phyloP scores from a whole-genome alignment of 92 coral and sea anemone species.

The Hydrozoanthus gracilis region DNA sequence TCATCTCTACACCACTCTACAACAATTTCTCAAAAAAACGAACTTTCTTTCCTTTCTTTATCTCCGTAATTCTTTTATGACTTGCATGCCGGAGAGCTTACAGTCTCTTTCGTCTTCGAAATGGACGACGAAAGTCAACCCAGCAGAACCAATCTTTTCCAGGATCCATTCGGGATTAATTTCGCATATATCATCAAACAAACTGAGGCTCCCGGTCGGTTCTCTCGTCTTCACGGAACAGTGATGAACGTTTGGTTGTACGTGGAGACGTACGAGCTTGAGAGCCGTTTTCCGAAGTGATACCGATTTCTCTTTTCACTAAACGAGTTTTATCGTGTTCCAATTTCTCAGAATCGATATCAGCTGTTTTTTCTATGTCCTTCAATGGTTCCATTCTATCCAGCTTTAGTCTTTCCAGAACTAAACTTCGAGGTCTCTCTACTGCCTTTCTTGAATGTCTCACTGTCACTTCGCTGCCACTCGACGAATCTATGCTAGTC shows the following conservation, averaged over 20 bases:
- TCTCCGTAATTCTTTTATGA: too few relatives aligned
- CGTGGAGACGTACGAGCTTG: constrained; percentile 21
- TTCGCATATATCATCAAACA: constrained; percentile 48
- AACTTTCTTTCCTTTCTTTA: too few relatives aligned
- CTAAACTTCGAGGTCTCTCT: constrained; percentile 72
- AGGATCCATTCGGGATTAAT: background rate
- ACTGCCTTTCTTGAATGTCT: constrained; percentile 35
- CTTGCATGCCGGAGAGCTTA: too few relatives aligned
- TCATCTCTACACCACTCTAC: too few relatives aligned
- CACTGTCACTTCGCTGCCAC: constrained; percentile 13
- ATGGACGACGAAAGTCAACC: background rate
- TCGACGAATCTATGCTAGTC: constrained; percentile 24
- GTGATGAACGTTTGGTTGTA: constrained; percentile 27
- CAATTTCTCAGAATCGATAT: background rate
- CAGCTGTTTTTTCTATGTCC: constrained; percentile 18
- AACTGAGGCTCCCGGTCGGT: constrained; percentile 87
- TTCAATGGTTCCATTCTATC: constrained; percentile 56
- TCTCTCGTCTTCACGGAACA: constrained; percentile 73
- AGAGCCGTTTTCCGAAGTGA: constrained; percentile 25
- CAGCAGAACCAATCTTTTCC: background rate
- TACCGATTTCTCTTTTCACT: constrained; percentile 31
- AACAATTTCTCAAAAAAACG: too few relatives aligned
- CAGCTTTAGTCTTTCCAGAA: constrained; percentile 56
- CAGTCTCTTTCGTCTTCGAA: background rate
- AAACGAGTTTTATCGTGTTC: constrained; percentile 22